Base-by-base conservation (phyloP, 2,113 vertebrate genomes). In the Mesoclemmys tuberculata region DNA sequence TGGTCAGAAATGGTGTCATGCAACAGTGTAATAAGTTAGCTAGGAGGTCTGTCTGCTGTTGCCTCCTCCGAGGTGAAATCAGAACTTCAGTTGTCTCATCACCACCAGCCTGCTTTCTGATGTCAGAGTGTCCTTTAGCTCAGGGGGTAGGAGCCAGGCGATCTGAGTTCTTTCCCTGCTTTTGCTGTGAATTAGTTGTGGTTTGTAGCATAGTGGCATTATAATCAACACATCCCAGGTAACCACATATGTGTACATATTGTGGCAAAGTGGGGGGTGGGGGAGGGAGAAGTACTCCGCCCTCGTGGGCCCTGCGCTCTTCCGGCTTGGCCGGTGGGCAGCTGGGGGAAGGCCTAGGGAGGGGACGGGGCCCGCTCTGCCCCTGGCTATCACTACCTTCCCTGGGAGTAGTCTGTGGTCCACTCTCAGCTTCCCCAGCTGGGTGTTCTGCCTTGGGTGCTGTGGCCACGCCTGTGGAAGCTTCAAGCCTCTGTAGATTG, bases 1-100 rank as follows among this genome's bases (percentile, higher is more conserved):
- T 12, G 13, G 31, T 49, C 4, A 8, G 11, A 35, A 24, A 35
- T 4, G 78, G 35, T 44, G 46, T 8, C 5, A 5, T 38, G 0
- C 1, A 75, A 79, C 80, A 46, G 46, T 41, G 2, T 5, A 31
- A 35, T 22, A 46, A 51, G 82, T 89, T n/a, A 81, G 46, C 27
- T 5, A 81, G 49, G 6, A 14, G 13, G 11, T 75, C 21, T 52
- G 49, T 80, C 82, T 78, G 52, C 44, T 49, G 5, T 26, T 44
- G 38, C 11, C 11, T 75, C 41, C 24, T 44, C 71, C 41, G 26
- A 13, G 38, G 26, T 41, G 41, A 10, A 44, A 75, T 41, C 41
- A 41, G 41, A 44, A 44, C 41, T 26, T 75, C 41, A 75, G 5
- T 75, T 75, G 38, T 75, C 22, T 26, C 71, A 44, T 41, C 38